Conservation (phyloP, 2,113 vertebrate genomes). For the Lophura nycthemera region DNA sequence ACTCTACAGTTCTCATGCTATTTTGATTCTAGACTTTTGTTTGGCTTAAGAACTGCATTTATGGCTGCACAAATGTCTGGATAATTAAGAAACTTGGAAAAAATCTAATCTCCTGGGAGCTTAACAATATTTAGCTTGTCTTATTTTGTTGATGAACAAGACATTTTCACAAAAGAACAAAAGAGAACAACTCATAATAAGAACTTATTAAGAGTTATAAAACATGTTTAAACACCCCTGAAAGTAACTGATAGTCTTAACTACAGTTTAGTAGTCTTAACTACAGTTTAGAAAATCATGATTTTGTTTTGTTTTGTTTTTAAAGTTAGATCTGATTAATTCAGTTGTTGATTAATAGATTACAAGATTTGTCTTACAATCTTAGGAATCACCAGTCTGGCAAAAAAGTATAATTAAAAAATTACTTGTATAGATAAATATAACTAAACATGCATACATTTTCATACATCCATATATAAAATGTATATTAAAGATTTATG, state of each 20-base stretch:
- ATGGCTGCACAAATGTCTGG: conserved; percentile 24
- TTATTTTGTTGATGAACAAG: background rate
- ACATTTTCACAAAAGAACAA: background rate
- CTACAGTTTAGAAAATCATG: background rate
- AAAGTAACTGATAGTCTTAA: background rate
- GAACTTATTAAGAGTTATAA: background rate
- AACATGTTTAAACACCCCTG: background rate
- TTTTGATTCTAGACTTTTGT: conserved; percentile 66
- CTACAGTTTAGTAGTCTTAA: background rate
- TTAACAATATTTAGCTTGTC: background rate
- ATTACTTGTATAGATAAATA: background rate
- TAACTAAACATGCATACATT: background rate
- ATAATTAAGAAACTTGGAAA: conserved; percentile 38
- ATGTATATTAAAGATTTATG: background rate
- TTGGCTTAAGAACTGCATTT: conserved; percentile 52
- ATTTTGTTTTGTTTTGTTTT: background rate
- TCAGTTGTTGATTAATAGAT: background rate
- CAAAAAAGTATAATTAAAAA: background rate
- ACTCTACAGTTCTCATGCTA: background rate
- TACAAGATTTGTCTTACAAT: background rate
- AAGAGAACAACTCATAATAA: background rate
- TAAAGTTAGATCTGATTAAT: background rate
- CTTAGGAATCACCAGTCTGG: background rate
- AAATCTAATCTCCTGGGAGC: conserved; percentile 20
- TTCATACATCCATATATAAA: background rate